phyloP scores from a whole-genome alignment of 2,113 vertebrate genomes.

The Hippolais icterina region DNA sequence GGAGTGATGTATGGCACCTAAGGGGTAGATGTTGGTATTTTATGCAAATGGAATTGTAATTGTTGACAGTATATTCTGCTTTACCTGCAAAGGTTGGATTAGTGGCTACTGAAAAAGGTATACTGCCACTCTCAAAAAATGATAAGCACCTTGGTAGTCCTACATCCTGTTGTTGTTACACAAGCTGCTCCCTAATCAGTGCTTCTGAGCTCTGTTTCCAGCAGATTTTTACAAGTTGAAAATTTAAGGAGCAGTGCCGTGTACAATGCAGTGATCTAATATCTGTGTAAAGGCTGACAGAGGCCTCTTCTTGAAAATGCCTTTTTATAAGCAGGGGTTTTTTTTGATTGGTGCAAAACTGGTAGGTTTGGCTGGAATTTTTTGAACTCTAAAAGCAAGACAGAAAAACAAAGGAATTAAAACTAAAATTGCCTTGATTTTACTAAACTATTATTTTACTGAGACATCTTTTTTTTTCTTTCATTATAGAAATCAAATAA shows the following conservation, averaged over 20 bases:
- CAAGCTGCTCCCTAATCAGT: not conserved
- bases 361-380: not conserved
- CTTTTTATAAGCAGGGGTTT: not conserved
- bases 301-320: not conserved
- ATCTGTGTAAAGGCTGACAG: not conserved
- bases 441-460: not conserved
- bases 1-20: not conserved
- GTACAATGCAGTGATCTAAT: not conserved
- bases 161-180: not conserved
- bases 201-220: not conserved
- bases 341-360: not conserved
- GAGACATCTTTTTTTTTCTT: not conserved
- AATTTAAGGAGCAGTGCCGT: not conserved
- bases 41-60: not conserved
- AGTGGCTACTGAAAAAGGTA: not conserved
- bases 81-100: not conserved
- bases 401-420: not conserved
- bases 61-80: not conserved
- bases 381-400: not conserved
- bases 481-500: not conserved
- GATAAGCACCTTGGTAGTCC: not conserved
- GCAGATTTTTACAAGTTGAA: not conserved
- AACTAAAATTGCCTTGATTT: not conserved
- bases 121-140: not conserved
- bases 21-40: not conserved